Conservation (phyloP, 2,113 vertebrate genomes). For the Grus americana region DNA sequence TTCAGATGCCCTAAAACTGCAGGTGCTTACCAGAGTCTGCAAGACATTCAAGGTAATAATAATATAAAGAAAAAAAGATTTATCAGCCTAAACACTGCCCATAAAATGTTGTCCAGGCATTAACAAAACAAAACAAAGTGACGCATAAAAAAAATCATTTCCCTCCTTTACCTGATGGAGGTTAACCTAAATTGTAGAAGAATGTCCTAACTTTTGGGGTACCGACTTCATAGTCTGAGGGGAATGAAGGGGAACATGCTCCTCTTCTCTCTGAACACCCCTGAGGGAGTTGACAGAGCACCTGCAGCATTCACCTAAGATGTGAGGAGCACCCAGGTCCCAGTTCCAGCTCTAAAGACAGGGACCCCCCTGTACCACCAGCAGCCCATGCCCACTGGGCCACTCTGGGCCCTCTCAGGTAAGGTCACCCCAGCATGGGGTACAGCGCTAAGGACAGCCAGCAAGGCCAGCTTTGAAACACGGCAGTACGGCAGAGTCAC, state of each 20-base stretch:
- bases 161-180: neutral
- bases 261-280: neutral
- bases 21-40: neutral
- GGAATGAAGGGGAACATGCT: neutral
- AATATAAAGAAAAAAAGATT: neutral
- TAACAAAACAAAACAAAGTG: too few species aligned
- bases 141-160: neutral
- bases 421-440: accelerated
- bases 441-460: accelerated
- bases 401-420: neutral
- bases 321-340: neutral
- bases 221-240: neutral
- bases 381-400: neutral
- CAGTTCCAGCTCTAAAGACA: neutral
- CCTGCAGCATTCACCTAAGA: neutral
- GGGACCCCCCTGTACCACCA: neutral
- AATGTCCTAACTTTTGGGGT: neutral
- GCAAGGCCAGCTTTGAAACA: neutral
- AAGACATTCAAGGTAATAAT: neutral
- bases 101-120: neutral
- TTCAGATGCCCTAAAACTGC: neutral
- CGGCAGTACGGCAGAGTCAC: neutral
- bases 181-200: neutral
- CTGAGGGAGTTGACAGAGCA: neutral
- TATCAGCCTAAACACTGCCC: neutral